Evolutionary conservation across 2,797 vertebrate genomes (phyloP), one percentile per base, ranked within the genome.

Genomic region (Takifugu rubripes): DNA sequence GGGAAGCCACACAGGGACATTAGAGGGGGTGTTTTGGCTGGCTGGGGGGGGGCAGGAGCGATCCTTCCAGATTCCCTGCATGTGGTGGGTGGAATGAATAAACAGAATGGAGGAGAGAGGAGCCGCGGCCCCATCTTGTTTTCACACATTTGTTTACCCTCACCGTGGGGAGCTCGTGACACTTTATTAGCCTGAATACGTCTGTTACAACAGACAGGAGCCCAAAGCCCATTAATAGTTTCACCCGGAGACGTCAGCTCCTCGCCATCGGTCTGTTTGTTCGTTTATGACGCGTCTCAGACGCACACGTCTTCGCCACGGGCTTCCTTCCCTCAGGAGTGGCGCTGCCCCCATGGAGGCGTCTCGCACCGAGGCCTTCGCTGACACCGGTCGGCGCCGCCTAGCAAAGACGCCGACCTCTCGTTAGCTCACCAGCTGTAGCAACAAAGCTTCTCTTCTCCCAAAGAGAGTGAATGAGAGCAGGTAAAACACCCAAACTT

Each of bases 341-440:
- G 52, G 70, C 59, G 31, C 25, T 61, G 52, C 60, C 59, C 61
- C 2, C 33, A 64, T 58, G 64, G 60, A 62, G 78, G 65, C 70
- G 58, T 56, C 77, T 62, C 64, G 78, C 84, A 83, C 74, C 48
- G 6, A 84, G 83, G 77, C 69, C 68, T 71, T 21, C 24, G 10
- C 47, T 70, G 74, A 78, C 84, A 81, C 72, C 75, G 79, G 84
- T 82, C 82, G 59, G 71, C 60, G 59, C 60, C 16, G 72, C 70
- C 54, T 69, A 83, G 76, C 76, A 68, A 79, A 66, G 66, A 78
- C 61, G n/a, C 70, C 73, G 57, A 65, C 9, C 49, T 68, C 72
- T 66, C 77, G 84, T 86, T 70, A 75, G 63, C 82, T 81, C 73
- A 75, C 76, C 84, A 82, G 83, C 77, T 84, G 81, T 21, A 83